These are phyloP conservation scores for Heliangelus exortis DNA, from an alignment of 2,797 vertebrate species.

Conservation along the genomic window DNA sequence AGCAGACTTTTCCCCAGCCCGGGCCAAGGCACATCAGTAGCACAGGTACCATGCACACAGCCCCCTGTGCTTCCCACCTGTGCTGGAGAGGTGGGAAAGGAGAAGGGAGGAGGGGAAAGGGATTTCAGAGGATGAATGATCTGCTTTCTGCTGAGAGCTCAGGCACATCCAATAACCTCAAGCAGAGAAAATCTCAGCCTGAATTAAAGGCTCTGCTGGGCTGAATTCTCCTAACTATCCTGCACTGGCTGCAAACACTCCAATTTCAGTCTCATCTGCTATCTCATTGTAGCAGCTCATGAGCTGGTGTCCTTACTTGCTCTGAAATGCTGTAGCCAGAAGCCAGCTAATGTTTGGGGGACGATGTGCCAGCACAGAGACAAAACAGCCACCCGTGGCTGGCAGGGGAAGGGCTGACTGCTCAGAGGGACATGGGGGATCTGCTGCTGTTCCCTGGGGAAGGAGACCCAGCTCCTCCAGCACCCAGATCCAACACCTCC, in stretches of 20 bases:
- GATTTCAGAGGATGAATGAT: conserved; percentile 39
- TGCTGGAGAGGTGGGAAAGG: neutral
- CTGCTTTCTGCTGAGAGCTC: conserved; percentile 47
- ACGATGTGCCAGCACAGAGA: neutral
- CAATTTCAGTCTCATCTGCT: conserved; percentile 6
- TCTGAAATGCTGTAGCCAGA: neutral
- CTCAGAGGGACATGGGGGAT: neutral
- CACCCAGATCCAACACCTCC: neutral
- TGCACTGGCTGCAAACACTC: neutral
- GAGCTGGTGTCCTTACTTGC: conserved; percentile 17
- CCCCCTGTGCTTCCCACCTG: neutral
- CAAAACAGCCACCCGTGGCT: neutral
- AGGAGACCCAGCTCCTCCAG: neutral
- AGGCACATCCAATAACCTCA: conserved; percentile 60
- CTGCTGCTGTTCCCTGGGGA: neutral
- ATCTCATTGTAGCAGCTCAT: neutral
- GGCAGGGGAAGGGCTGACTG: rapidly evolving
- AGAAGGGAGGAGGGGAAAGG: neutral
- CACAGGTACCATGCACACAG: neutral
- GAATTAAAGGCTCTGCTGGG: conserved; percentile 57
- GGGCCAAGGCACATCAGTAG: neutral
- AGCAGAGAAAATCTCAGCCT: conserved; percentile 57
- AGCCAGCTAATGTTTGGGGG: neutral
- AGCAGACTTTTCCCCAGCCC: neutral
- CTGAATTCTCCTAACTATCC: conserved; percentile 39